Percentiles rank a stretch among this genome's conserved stretches.
These are phyloP conservation scores for Dorcus hopei DNA, from an alignment of 2,888 invertebrate genomes.

Conservation along the genomic window DNA sequence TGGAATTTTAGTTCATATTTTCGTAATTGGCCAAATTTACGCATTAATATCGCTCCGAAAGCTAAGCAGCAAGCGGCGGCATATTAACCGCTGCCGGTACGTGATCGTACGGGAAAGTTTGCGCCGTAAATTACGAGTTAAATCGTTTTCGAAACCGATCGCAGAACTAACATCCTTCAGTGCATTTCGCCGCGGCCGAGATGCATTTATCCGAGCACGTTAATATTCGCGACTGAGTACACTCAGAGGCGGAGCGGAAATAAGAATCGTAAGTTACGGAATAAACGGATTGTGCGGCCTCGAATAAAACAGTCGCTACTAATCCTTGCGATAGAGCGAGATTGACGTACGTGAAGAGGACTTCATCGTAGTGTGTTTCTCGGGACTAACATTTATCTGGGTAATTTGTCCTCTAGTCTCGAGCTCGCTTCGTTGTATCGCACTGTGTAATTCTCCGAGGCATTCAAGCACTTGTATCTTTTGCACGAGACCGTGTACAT, in stretches of 20 bases:
- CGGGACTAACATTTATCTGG: constrained; percentile 8
- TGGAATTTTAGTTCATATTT: too few relatives aligned
- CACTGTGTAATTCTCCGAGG: too few relatives aligned
- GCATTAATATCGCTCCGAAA: too few relatives aligned
- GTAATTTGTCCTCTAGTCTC: constrained; percentile 2
- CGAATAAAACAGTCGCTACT: background rate
- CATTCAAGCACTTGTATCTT: too few relatives aligned
- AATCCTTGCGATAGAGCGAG: background rate
- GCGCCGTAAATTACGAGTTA: background rate
- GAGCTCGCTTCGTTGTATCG: background rate
- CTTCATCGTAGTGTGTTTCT: background rate
- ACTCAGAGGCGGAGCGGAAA: background rate
- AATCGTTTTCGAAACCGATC: background rate
- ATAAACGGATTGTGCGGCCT: background rate
- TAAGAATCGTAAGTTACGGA: background rate
- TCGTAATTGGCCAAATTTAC: too few relatives aligned
- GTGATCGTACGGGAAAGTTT: background rate
- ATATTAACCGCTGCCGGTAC: background rate
- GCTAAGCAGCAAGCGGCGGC: too few relatives aligned
- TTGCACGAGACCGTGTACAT: too few relatives aligned
- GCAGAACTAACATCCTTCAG: background rate
- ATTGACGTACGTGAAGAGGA: background rate
- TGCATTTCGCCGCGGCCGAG: background rate
- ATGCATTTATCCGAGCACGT: background rate
- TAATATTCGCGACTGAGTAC: background rate